phyloP scores from a whole-genome alignment of 2,113 vertebrate genomes.

The Myxocyprinus asiaticus region DNA sequence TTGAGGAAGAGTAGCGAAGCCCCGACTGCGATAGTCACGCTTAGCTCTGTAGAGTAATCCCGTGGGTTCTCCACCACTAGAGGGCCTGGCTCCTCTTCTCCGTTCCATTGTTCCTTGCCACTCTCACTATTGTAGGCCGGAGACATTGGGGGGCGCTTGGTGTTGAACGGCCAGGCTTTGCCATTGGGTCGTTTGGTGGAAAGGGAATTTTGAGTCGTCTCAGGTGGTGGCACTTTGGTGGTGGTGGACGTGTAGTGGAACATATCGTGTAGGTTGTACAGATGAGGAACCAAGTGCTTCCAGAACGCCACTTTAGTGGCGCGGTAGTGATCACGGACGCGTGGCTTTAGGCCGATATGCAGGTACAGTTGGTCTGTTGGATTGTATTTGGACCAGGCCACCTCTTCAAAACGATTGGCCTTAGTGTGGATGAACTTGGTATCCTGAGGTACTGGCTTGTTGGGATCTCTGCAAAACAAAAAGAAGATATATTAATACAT shows the following conservation, averaged over 20 bases:
- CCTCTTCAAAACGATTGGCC: constrained; percentile 97
- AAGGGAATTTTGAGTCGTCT: constrained; percentile 93
- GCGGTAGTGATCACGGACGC: constrained; percentile 96
- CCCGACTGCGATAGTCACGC: constrained; percentile 95
- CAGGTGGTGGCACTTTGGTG: constrained; percentile 94
- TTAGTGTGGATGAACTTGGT: constrained; percentile 99
- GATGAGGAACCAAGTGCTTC: constrained; percentile 97
- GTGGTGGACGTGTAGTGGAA: constrained; percentile 98
- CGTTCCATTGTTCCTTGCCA: constrained; percentile 86
- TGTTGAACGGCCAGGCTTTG: constrained; percentile 89
- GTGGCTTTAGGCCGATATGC: constrained; percentile 96
- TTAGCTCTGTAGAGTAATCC: constrained; percentile 97
- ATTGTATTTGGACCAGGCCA: constrained; percentile 99
- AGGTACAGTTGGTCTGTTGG: constrained; percentile 97
- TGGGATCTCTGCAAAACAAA: constrained; percentile 84
- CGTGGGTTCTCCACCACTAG: constrained; percentile 91
- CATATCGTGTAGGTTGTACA: constrained; percentile 98
- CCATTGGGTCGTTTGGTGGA: constrained; percentile 90
- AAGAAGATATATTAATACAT: constrained; percentile 1
- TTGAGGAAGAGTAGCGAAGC: constrained; percentile 98
- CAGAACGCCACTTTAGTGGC: constrained; percentile 99
- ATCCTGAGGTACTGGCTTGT: constrained; percentile 97
- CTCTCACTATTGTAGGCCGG: constrained; percentile 91
- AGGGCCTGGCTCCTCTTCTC: constrained; percentile 83
- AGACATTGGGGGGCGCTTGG: constrained; percentile 93